Evolutionary conservation across 2,113 vertebrate genomes (phyloP).

Genomic region (Corvus cornix): DNA sequence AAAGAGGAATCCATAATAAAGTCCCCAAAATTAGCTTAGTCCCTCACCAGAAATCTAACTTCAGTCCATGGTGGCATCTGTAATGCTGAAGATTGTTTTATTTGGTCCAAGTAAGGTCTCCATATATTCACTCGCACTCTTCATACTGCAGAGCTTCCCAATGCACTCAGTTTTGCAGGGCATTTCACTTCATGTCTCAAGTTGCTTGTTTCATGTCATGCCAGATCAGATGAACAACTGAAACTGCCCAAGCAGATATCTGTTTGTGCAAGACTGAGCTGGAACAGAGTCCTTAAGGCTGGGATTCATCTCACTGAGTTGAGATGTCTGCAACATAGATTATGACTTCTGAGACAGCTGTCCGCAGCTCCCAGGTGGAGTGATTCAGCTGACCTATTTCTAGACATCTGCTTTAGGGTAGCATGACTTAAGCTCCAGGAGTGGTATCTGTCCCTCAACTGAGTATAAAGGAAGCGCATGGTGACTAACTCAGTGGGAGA

Average conservation of each 20-base stretch:
- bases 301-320: constrained; percentile 28
- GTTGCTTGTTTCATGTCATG: constrained; percentile 33
- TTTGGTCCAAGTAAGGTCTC: not conserved
- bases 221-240: constrained; percentile 55
- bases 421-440: not conserved
- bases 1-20: not conserved
- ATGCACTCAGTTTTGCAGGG: not conserved
- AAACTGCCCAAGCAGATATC: constrained; percentile 10
- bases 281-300: not conserved
- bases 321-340: constrained; percentile 13
- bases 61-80: not conserved
- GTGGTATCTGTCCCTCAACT: not conserved
- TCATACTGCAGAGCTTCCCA: not conserved
- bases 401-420: constrained; percentile 28
- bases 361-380: not conserved
- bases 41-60: not conserved
- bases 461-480: not conserved
- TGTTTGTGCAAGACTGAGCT: constrained; percentile 33
- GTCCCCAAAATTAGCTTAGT: not conserved
- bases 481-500: not conserved
- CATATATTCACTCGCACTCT: not conserved
- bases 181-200: constrained; percentile 5
- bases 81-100: not conserved
- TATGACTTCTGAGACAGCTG: constrained; percentile 12
- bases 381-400: constrained; percentile 58